Percentiles rank a stretch among this genome's conserved stretches.
These are phyloP conservation scores for Ceriagrion tenellum DNA, from an alignment of 2,888 invertebrate species.

Conservation along the genomic window DNA sequence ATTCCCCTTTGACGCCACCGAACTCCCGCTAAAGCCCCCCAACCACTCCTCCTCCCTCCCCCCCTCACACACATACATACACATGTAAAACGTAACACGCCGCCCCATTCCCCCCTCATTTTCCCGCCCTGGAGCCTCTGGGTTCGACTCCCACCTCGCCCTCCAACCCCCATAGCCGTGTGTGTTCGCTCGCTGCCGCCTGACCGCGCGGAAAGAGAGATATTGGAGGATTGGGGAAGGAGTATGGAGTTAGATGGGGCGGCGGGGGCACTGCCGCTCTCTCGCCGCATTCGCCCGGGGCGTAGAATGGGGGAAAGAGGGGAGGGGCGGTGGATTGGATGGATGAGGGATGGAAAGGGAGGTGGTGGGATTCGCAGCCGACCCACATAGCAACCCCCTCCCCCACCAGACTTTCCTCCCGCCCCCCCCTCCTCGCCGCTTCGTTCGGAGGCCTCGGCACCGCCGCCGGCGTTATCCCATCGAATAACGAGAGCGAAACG, in stretches of 20 bases:
- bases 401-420: not conserved
- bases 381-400: constrained; percentile 13
- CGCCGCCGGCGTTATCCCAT: constrained; percentile 7
- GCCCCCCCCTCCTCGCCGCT: not conserved
- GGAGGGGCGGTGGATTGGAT: not conserved
- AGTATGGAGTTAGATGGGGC: too few relatives aligned
- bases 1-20: not conserved
- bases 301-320: not conserved
- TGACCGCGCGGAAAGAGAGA: not conserved
- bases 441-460: not conserved
- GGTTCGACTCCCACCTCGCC: not conserved
- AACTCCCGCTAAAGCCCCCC: not conserved
- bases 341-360: not conserved
- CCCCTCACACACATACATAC: not conserved
- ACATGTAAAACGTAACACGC: not conserved
- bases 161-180: too few relatives aligned
- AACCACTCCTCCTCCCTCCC: not conserved
- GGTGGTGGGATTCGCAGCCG: not conserved
- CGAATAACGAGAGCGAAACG: constrained; percentile 24
- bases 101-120: not conserved
- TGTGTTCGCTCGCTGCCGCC: not conserved
- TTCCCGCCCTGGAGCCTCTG: not conserved
- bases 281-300: not conserved
- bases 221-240: not conserved
- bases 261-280: not conserved